These are phyloP conservation scores for Thysanoteuthis rhombus DNA, from an alignment of 2,888 invertebrate species.

Conservation along the genomic window DNA sequence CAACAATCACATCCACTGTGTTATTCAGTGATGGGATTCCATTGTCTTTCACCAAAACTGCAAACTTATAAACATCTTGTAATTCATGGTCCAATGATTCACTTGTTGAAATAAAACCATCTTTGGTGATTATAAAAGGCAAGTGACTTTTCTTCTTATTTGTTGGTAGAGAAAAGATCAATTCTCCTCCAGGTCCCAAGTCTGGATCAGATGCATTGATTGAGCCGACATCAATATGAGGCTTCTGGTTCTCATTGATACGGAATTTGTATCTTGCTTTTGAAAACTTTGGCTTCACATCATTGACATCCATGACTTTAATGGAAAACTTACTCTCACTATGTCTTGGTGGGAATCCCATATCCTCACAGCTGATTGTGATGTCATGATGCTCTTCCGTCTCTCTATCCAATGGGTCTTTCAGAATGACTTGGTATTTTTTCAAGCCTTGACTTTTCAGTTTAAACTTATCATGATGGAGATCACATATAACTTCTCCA, in stretches of 20 bases:
- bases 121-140: background rate
- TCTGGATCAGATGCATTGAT: background rate
- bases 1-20: too few relatives aligned
- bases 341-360: background rate
- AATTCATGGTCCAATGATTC: background rate
- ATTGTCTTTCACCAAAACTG: too few relatives aligned
- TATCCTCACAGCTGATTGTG: background rate
- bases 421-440: constrained; percentile 12
- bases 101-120: constrained; percentile 12
- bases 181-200: background rate
- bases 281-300: background rate
- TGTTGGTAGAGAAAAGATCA: background rate
- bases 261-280: background rate
- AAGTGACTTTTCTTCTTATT: background rate
- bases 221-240: background rate
- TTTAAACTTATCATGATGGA: constrained; percentile 12
- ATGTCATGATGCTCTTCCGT: background rate
- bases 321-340: background rate
- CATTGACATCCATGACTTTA: constrained; percentile 12
- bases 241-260: background rate
- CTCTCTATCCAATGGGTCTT: background rate
- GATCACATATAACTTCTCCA: background rate
- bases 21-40: too few relatives aligned
- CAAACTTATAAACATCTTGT: too few relatives aligned
- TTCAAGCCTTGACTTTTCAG: background rate